Evolutionary conservation across 2,888 invertebrate species (phyloP).

Genomic region (Carabus problematicus): DNA sequence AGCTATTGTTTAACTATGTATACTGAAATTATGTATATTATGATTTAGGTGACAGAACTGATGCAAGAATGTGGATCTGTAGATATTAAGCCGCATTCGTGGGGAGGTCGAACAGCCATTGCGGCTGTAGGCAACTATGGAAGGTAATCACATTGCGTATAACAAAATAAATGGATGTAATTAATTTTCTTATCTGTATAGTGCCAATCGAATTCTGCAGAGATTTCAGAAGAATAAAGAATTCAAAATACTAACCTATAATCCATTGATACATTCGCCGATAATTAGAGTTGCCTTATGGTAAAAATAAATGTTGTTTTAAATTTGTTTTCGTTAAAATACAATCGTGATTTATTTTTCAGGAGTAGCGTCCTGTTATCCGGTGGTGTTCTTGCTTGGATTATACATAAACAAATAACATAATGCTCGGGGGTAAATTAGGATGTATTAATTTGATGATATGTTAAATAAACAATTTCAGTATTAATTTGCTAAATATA

Average conservation of each 20-base stretch:
- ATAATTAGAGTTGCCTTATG: conserved; percentile 49
- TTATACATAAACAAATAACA: conserved; percentile 44
- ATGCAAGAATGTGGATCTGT: conserved; percentile 69
- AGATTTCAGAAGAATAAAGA: conserved; percentile 49
- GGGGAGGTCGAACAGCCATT: conserved; percentile 61
- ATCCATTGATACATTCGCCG: conserved; percentile 53
- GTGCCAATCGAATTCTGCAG: conserved; percentile 52
- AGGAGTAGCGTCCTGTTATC: conserved; percentile 48
- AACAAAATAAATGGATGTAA: conserved; percentile 32
- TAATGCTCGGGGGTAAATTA: too few relatives aligned
- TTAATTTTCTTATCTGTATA: conserved; percentile 44
- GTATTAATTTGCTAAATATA: not conserved
- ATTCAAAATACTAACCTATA: conserved; percentile 52
- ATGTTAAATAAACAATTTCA: too few relatives aligned
- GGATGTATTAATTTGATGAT: too few relatives aligned
- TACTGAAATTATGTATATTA: conserved; percentile 31
- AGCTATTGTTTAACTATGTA: conserved; percentile 5
- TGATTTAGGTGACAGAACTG: conserved; percentile 63
- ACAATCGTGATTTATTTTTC: conserved; percentile 40
- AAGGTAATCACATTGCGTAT: conserved; percentile 60
- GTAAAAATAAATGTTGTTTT: conserved; percentile 46
- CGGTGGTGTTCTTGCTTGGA: conserved; percentile 47
- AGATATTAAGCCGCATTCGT: conserved; percentile 67
- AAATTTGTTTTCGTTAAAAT: conserved; percentile 1
- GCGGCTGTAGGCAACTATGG: conserved; percentile 68